Percentiles rank a stretch among this genome's conserved stretches.
Conservation (phyloP, 2,113 vertebrate species). For the Heptranchias perlo region DNA sequence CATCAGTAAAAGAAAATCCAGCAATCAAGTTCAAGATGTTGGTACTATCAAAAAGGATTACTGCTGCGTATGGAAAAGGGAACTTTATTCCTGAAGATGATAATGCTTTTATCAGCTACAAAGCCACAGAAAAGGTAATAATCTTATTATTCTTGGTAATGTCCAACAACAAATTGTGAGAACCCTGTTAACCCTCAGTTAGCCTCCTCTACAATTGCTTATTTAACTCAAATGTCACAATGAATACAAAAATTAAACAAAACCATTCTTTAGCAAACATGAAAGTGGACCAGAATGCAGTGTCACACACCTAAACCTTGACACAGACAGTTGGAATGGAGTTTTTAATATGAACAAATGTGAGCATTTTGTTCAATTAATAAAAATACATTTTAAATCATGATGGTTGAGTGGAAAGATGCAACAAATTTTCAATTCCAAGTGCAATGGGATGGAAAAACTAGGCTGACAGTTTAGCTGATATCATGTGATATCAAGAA, state of each 20-base stretch:
- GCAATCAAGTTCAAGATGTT: neutral
- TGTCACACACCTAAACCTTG: neutral
- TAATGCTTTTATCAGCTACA: neutral
- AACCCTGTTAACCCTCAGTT: neutral
- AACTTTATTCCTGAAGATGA: neutral
- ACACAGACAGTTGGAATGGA: neutral
- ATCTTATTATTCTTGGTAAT: neutral
- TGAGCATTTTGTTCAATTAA: neutral
- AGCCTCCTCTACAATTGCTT: no score
- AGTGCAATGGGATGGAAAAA: neutral
- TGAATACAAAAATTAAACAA: neutral
- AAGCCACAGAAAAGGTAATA: neutral
- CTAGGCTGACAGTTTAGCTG: neutral
- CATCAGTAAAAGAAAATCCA: neutral
- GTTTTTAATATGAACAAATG: neutral
- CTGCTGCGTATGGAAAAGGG: neutral
- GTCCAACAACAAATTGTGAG: neutral
- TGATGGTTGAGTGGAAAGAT: neutral
- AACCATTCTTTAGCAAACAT: neutral
- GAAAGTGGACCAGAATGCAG: neutral
- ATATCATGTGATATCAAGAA: no score
- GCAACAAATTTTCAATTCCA: neutral
- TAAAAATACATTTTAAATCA: neutral
- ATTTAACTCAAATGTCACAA: neutral
- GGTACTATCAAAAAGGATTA: neutral